phyloP scores from a whole-genome alignment of 2,888 invertebrate species.

The Cerceris ruficornis region DNA sequence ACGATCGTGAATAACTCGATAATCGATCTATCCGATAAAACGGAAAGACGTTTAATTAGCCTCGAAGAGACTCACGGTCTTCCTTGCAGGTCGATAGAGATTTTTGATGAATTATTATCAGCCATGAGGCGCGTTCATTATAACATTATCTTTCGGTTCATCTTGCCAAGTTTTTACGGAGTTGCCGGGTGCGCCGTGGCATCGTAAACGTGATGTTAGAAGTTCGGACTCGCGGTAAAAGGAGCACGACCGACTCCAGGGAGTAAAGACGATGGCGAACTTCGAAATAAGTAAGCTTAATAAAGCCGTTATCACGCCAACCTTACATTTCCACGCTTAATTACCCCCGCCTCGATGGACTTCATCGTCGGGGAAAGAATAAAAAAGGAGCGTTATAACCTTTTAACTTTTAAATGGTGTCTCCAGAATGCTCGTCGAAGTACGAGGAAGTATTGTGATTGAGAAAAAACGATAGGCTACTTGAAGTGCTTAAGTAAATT shows the following conservation, averaged over 20 bases:
- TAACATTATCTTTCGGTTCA: conserved; percentile 1
- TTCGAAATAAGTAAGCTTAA: conserved; percentile 43
- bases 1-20: too few species aligned
- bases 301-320: conserved; percentile 35
- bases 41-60: too few species aligned
- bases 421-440: not conserved
- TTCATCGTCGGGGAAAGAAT: not conserved
- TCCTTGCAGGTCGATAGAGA: not conserved
- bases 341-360: conserved; percentile 7
- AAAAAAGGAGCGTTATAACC: not conserved
- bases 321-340: conserved; percentile 24
- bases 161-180: conserved; percentile 29
- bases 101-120: conserved; percentile 10
- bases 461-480: too few species aligned
- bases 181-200: conserved; percentile 9
- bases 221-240: conserved; percentile 20
- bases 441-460: too few species aligned
- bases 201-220: conserved; percentile 38
- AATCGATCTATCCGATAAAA: too few species aligned
- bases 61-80: not conserved
- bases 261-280: conserved; percentile 21
- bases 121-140: not conserved
- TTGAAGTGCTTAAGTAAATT: too few species aligned
- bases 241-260: conserved; percentile 9
- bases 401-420: not conserved